Base-by-base conservation (phyloP, 2,888 invertebrate genomes). In the Drosophila parthenogenetica region DNA sequence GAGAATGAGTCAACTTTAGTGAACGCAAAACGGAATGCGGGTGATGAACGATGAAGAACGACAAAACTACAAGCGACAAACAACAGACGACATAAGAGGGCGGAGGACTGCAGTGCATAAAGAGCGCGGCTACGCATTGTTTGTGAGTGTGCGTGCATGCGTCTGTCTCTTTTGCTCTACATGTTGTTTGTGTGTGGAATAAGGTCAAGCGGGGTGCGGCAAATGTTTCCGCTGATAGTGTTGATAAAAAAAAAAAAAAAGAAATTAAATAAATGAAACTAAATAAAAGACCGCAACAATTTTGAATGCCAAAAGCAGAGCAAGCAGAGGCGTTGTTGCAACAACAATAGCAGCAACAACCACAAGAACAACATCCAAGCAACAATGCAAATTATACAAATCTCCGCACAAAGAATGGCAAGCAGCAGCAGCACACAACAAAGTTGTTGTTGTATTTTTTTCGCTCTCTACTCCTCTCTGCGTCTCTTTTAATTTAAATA, bases 151-250 rank as follows among this genome's bases (percentile, higher is more conserved):
- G 35, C 22, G 42, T 51, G 59, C 16, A 51, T 39, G 40, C 22
- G 40, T 29, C 29, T 39, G 29, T 46, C 48, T 29, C 29, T 29
- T 7, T 29, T 8, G 29, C 29, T 8, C 29, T 29, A 8, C 29
- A 0, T 25, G 25, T 25, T 17, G 19, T 37, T 11, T 49, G n/a
- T 13, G 64, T 16, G 45, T 54, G 59, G 40, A 83, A 84, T 84
- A 78, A 84, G 81, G 87, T 81, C 85, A 81, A 76, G 82, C 85
- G 87, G 87, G 87, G 87, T 84, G 82, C 87, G 85, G 87, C 81
- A 78, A 81, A 84, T 81, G 64, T 78, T 87, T 84, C 76, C 71
- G 87, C 79, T 87, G 84, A 82, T 86, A 86, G 79, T 58, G 61
- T 73, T 77, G 73, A 77, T 77, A 77, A 73, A 63, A 35, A 35